phyloP scores from a whole-genome alignment of 2,888 invertebrate species.

The Archips crataeganus region DNA sequence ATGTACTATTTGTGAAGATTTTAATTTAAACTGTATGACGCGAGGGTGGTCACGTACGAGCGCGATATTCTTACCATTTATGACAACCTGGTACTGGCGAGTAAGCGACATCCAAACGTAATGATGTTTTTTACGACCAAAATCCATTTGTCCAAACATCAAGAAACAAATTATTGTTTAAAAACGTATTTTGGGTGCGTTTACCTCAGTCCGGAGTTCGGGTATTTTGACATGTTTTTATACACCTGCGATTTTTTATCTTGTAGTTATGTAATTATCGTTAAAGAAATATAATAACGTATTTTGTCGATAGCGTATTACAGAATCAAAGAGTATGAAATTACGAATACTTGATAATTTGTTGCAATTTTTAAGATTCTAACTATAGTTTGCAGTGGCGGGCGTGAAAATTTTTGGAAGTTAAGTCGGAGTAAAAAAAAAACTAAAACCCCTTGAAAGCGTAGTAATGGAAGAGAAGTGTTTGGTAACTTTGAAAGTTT shows the following conservation, averaged over 20 bases:
- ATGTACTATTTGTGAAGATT: slow-evolving; percentile 8
- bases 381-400: too few species aligned
- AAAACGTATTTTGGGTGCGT: slow-evolving; percentile 7
- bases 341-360: too few species aligned
- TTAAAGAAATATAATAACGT: too few species aligned
- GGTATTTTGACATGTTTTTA: not conserved
- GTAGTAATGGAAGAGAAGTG: too few species aligned
- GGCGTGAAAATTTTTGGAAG: too few species aligned
- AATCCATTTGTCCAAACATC: slow-evolving; percentile 35
- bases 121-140: slow-evolving; percentile 33
- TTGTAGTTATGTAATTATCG: too few species aligned
- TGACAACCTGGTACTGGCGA: slow-evolving; percentile 24
- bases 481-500: too few species aligned
- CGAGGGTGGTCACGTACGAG: slow-evolving; percentile 53
- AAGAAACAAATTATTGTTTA: slow-evolving; percentile 24
- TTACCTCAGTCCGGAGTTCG: not conserved
- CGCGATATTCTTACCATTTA: slow-evolving; percentile 39
- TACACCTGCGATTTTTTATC: not conserved
- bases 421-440: too few species aligned
- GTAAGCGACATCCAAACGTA: slow-evolving; percentile 26
- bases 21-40: slow-evolving; percentile 36
- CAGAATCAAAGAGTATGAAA: too few species aligned
- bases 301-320: too few species aligned
- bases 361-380: too few species aligned
- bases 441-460: too few species aligned